Evolutionary conservation across 2,113 vertebrate genomes (phyloP).

Genomic region (Carassius carassius): DNA sequence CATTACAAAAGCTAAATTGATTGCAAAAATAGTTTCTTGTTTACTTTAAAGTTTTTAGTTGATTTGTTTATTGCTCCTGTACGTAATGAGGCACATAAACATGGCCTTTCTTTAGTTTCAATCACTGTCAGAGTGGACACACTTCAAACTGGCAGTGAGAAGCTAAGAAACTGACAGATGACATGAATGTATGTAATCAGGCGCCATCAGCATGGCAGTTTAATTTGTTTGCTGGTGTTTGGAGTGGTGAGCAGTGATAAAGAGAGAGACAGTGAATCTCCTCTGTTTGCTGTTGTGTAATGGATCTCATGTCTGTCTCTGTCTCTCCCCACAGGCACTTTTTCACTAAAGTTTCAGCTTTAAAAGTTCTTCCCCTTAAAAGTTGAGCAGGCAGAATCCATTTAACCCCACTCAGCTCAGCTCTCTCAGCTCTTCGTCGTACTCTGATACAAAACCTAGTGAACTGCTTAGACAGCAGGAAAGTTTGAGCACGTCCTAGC

Average conservation of each 20-base stretch:
- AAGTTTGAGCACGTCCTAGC: neutral
- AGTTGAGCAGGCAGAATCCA: slow-evolving; percentile 63
- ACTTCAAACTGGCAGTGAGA: neutral
- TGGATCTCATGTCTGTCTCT: slow-evolving; percentile 9
- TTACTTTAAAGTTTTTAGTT: neutral
- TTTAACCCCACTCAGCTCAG: slow-evolving; percentile 59
- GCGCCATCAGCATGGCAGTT: slow-evolving; percentile 15
- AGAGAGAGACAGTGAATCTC: neutral
- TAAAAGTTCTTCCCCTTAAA: slow-evolving; percentile 54
- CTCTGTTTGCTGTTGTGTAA: slow-evolving; percentile 18
- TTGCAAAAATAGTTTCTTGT: neutral
- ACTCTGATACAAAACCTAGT: neutral
- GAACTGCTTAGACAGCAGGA: neutral
- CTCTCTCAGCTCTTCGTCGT: neutral
- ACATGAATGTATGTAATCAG: slow-evolving; percentile 5
- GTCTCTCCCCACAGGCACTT: slow-evolving; percentile 11
- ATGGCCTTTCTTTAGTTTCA: neutral
- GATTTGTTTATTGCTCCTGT: neutral
- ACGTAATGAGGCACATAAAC: neutral
- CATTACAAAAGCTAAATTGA: neutral
- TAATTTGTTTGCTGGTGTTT: slow-evolving; percentile 20
- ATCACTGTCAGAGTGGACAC: neutral
- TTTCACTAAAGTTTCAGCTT: slow-evolving; percentile 50
- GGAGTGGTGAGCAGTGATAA: neutral
- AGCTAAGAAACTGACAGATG: slow-evolving; percentile 18